These are phyloP conservation scores for Agriopis marginaria DNA, from an alignment of 2,888 invertebrate species.

Conservation along the genomic window DNA sequence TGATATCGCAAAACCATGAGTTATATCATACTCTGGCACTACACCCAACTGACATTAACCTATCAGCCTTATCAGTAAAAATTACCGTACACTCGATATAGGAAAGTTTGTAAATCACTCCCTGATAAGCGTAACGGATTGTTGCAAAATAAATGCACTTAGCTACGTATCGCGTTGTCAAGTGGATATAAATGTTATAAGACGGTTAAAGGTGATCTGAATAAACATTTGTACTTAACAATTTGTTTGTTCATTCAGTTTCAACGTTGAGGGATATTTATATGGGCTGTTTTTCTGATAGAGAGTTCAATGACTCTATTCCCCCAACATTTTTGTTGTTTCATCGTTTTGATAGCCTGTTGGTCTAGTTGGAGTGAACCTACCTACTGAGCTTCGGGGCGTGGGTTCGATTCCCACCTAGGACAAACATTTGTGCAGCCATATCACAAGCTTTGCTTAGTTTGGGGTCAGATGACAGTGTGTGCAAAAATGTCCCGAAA, in stretches of 20 bases:
- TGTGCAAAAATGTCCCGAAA: no score
- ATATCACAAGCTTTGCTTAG: no score
- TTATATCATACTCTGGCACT: slow-evolving; percentile 8
- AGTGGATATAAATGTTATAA: slow-evolving; percentile 47
- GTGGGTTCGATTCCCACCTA: no score
- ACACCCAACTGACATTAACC: slow-evolving; percentile 27
- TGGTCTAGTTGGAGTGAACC: no score
- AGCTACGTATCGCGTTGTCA: slow-evolving; percentile 44
- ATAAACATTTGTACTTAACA: slow-evolving; percentile 60
- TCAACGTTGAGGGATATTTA: not conserved
- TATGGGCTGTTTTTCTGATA: not conserved
- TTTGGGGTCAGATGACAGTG: no score
- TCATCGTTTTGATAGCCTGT: not conserved
- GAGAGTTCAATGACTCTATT: slow-evolving; percentile 1
- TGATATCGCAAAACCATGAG: not conserved
- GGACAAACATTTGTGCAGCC: no score
- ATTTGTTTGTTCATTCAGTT: slow-evolving; percentile 48
- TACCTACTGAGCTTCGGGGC: no score
- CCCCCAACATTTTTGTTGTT: not conserved
- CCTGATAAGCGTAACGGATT: slow-evolving; percentile 42
- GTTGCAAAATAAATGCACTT: slow-evolving; percentile 46
- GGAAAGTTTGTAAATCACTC: slow-evolving; percentile 30
- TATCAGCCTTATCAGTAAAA: slow-evolving; percentile 18
- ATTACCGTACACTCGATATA: slow-evolving; percentile 17
- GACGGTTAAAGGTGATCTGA: slow-evolving; percentile 53